Percentiles rank a stretch among this genome's conserved stretches.
These are phyloP conservation scores for Uria aalge DNA, from an alignment of 2,113 vertebrate genomes.

Conservation along the genomic window DNA sequence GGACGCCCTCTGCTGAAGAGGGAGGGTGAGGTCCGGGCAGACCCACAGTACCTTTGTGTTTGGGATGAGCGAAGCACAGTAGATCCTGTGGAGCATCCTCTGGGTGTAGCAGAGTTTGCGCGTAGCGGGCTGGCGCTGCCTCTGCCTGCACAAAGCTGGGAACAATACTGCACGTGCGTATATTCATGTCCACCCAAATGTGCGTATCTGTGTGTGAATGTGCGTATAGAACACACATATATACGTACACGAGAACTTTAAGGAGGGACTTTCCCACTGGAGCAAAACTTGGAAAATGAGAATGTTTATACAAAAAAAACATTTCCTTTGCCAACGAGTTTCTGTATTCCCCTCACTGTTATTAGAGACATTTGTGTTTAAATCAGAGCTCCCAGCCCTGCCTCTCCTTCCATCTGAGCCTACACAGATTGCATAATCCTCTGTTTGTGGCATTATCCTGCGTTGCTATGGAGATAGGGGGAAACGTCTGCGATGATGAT, in stretches of 20 bases:
- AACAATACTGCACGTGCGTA: background rate
- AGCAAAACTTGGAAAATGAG: constrained; percentile 31
- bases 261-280: background rate
- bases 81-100: background rate
- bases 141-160: background rate
- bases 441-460: constrained; percentile 40
- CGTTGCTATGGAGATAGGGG: background rate
- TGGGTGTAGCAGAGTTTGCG: background rate
- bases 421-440: constrained; percentile 5
- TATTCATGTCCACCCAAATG: background rate
- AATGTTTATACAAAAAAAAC: constrained; percentile 21
- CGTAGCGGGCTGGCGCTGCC: background rate
- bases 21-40: background rate
- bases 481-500: background rate
- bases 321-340: background rate
- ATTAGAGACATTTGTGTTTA: constrained; percentile 20
- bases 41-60: background rate
- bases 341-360: background rate
- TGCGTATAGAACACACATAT: background rate
- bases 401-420: constrained; percentile 32
- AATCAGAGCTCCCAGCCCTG: background rate
- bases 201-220: background rate
- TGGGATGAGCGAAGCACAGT: background rate
- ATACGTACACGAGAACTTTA: background rate
- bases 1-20: background rate